Evolutionary conservation across 2,113 vertebrate species (phyloP).

Genomic region (Salminus brasiliensis): DNA sequence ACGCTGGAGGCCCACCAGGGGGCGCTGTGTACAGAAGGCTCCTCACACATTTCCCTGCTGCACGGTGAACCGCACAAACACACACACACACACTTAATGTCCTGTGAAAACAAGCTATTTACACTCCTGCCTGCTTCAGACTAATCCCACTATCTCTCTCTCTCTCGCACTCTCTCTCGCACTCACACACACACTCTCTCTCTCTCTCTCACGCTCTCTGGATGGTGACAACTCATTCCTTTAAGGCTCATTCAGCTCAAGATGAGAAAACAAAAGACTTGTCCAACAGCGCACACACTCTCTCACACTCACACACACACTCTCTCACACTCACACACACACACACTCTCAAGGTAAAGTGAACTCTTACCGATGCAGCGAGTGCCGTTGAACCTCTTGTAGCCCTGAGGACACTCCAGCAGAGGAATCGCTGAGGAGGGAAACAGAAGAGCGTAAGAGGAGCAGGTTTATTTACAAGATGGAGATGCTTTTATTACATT

Average conservation of each 20-base stretch:
- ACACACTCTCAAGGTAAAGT: not conserved
- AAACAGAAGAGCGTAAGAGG: not conserved
- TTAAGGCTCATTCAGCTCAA: conserved; percentile 33
- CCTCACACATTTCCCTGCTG: not conserved
- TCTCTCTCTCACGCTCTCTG: not conserved
- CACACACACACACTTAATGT: not conserved
- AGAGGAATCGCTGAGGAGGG: conserved; percentile 79
- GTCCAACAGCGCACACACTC: not conserved
- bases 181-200: not conserved
- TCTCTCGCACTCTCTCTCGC: conserved; percentile 3
- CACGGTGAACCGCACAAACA: not conserved
- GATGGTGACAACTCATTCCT: conserved; percentile 40
- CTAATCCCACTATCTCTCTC: not conserved
- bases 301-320: conserved; percentile 7
- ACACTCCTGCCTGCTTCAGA: not conserved
- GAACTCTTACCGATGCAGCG: conserved; percentile 88
- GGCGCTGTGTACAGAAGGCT: not conserved
- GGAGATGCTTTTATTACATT: not conserved
- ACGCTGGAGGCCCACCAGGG: not conserved
- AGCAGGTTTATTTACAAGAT: not conserved
- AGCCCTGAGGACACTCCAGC: conserved; percentile 91
- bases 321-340: not conserved
- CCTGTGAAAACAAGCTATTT: not conserved
- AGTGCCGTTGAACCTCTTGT: conserved; percentile 90
- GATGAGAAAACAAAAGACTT: conserved; percentile 40